phyloP scores from a whole-genome alignment of 2,797 vertebrate species.

The Scomberomorus guttatus region DNA sequence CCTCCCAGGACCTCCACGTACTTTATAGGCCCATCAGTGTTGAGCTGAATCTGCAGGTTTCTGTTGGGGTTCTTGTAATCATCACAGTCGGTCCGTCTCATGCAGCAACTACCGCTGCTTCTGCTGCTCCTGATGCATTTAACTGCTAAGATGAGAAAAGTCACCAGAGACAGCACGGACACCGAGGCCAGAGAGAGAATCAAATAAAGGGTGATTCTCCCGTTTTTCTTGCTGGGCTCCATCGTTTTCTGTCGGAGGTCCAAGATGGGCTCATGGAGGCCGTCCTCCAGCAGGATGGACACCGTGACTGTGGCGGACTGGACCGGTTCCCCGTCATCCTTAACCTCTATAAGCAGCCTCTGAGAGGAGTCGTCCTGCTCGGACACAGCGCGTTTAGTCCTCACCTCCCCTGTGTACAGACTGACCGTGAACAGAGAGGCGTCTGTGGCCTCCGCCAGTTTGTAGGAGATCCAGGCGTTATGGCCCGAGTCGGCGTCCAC shows the following conservation, averaged over 20 bases:
- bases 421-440: slow-evolving; percentile 84
- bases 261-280: slow-evolving; percentile 71
- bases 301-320: slow-evolving; percentile 76
- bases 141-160: slow-evolving; percentile 76
- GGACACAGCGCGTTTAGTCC: slow-evolving; percentile 77
- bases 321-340: slow-evolving; percentile 79
- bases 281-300: slow-evolving; percentile 74
- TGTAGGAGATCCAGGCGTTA: slow-evolving; percentile 83
- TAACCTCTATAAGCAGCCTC: slow-evolving; percentile 80
- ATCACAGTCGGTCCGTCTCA: slow-evolving; percentile 64
- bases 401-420: slow-evolving; percentile 86
- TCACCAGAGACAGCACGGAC: slow-evolving; percentile 74
- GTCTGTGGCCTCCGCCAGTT: slow-evolving; percentile 81
- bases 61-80: slow-evolving; percentile 81
- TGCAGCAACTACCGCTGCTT: slow-evolving; percentile 71
- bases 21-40: slow-evolving; percentile 81
- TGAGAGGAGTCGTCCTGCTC: slow-evolving; percentile 83
- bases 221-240: slow-evolving; percentile 66
- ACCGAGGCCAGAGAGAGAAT: slow-evolving; percentile 78
- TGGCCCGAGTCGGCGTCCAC: slow-evolving; percentile 76
- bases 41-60: slow-evolving; percentile 83
- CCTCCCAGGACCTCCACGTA: slow-evolving; percentile 84
- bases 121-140: slow-evolving; percentile 76
- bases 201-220: slow-evolving; percentile 75
- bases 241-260: slow-evolving; percentile 63